Evolutionary conservation across 2,113 vertebrate genomes (phyloP).

Genomic region (Megaptera novaeangliae): DNA sequence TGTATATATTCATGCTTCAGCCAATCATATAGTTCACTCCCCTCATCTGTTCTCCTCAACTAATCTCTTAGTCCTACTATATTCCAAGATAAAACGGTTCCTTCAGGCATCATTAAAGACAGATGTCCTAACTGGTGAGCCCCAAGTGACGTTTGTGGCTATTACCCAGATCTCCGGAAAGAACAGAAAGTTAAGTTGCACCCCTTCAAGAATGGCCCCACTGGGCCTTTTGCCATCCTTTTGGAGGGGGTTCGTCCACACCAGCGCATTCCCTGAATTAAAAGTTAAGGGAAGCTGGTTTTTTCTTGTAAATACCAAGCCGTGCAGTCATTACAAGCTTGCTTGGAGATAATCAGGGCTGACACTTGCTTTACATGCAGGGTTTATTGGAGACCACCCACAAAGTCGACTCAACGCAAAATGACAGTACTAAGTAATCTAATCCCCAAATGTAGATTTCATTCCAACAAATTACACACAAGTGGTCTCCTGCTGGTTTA

Average conservation of each 20-base stretch:
- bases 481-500: slow-evolving; percentile 70
- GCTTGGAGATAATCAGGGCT: slow-evolving; percentile 71
- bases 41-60: background rate
- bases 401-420: slow-evolving; percentile 59
- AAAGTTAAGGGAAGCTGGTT: slow-evolving; percentile 56
- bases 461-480: slow-evolving; percentile 74
- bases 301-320: slow-evolving; percentile 68
- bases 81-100: background rate
- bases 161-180: background rate
- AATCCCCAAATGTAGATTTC: slow-evolving; percentile 74
- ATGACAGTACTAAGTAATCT: slow-evolving; percentile 72
- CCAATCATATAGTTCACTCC: background rate
- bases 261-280: slow-evolving; percentile 44
- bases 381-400: slow-evolving; percentile 74
- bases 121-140: slow-evolving; percentile 2
- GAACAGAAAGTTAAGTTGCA: background rate
- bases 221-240: background rate
- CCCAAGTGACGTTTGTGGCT: slow-evolving; percentile 4
- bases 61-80: background rate
- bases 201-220: background rate
- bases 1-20: background rate
- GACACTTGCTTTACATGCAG: slow-evolving; percentile 48
- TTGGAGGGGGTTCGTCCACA: background rate
- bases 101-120: slow-evolving; percentile 35
- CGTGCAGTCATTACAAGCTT: slow-evolving; percentile 66